These are phyloP conservation scores for Epinephelus fuscoguttatus DNA, from an alignment of 2,113 vertebrate genomes.

Conservation along the genomic window DNA sequence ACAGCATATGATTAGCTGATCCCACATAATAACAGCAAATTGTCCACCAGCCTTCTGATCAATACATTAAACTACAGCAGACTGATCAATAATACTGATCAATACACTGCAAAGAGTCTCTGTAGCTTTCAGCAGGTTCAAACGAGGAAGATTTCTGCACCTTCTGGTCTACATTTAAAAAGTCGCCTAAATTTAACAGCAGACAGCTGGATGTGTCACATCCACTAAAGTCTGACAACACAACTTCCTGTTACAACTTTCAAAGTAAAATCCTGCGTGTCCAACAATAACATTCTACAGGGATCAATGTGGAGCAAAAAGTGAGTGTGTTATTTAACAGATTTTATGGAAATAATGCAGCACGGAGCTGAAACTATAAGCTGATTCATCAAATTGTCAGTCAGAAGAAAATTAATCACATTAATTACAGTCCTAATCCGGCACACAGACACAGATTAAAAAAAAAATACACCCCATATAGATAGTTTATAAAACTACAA, in stretches of 20 bases:
- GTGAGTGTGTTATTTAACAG: too few relatives aligned
- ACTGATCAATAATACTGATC: background rate
- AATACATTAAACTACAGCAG: background rate
- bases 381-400: too few relatives aligned
- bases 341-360: too few relatives aligned
- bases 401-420: too few relatives aligned
- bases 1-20: background rate
- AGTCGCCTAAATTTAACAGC: slow-evolving; percentile 34
- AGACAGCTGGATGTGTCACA: slow-evolving; percentile 64
- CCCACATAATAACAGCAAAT: background rate
- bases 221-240: background rate
- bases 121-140: background rate
- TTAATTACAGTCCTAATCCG: too few relatives aligned
- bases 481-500: too few relatives aligned
- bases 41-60: background rate
- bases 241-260: slow-evolving; percentile 15
- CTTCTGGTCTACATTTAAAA: slow-evolving; percentile 6
- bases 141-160: background rate
- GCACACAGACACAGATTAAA: too few relatives aligned
- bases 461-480: too few relatives aligned
- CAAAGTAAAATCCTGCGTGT: slow-evolving; percentile 31
- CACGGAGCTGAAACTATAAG: too few relatives aligned
- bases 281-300: too few relatives aligned
- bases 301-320: too few relatives aligned
- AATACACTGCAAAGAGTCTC: background rate